Conservation (phyloP, 2,797 vertebrate species). For the Propithecus perrieri region DNA sequence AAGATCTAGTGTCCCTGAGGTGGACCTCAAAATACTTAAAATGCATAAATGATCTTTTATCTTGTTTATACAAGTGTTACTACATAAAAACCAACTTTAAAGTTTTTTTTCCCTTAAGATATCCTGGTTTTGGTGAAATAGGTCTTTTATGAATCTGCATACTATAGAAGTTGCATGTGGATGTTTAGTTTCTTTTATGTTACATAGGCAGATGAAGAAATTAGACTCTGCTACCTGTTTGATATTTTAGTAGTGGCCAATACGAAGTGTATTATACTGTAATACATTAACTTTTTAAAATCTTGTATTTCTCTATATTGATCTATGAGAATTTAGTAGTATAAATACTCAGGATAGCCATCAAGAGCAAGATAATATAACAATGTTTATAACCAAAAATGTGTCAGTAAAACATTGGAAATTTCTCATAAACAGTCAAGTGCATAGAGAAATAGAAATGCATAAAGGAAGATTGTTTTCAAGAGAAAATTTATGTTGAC, state of each 20-base stretch:
- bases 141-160: background rate
- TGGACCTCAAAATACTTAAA: conserved; percentile 10
- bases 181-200: background rate
- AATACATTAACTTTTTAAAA: background rate
- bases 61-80: background rate
- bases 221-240: background rate
- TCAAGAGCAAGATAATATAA: background rate
- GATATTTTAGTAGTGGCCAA: background rate
- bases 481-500: background rate
- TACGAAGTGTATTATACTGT: background rate
- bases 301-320: conserved; percentile 32
- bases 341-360: background rate
- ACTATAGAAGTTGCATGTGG: background rate
- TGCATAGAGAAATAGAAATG: background rate
- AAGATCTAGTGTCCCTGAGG: background rate
- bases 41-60: background rate
- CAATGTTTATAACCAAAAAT: background rate
- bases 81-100: background rate
- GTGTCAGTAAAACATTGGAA: background rate
- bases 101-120: background rate
- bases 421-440: background rate
- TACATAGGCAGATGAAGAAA: background rate
- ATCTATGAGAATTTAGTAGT: background rate
- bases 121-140: background rate
- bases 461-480: background rate